phyloP scores from a whole-genome alignment of 2,797 vertebrate species.

The Melanotaenia pygmaea region DNA sequence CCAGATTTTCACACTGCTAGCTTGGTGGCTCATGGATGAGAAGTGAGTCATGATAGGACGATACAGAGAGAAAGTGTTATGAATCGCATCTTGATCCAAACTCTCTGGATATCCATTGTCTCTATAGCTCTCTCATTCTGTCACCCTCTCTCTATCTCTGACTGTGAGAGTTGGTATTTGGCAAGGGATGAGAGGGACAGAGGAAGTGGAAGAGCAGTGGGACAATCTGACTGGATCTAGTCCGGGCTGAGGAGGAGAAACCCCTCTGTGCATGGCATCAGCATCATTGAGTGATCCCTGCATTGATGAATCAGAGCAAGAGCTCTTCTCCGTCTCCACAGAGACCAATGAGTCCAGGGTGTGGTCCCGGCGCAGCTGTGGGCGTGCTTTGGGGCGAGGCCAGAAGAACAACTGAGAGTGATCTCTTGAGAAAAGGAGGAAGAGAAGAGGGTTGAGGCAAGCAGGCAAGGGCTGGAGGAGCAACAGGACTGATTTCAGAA shows the following conservation, averaged over 20 bases:
- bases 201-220: slow-evolving; percentile 80
- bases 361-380: slow-evolving; percentile 73
- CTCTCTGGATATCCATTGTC: slow-evolving; percentile 80
- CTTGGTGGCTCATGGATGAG: slow-evolving; percentile 78
- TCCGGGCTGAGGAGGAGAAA: slow-evolving; percentile 51
- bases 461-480: slow-evolving; percentile 92
- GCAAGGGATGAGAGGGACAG: slow-evolving; percentile 85
- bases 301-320: slow-evolving; percentile 91
- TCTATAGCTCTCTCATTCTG: slow-evolving; percentile 67
- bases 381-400: slow-evolving; percentile 72
- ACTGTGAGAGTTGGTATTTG: slow-evolving; percentile 72
- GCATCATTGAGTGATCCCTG: slow-evolving; percentile 87
- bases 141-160: slow-evolving; percentile 73
- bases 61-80: slow-evolving; percentile 67
- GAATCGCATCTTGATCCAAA: slow-evolving; percentile 63
- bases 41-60: slow-evolving; percentile 72
- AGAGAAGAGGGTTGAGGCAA: slow-evolving; percentile 94
- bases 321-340: slow-evolving; percentile 90
- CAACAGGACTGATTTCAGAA: slow-evolving; percentile 90
- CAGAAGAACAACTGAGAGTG: slow-evolving; percentile 87
- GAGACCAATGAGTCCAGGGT: slow-evolving; percentile 80
- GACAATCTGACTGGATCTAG: slow-evolving; percentile 75
- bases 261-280: slow-evolving; percentile 77
- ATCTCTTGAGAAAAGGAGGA: slow-evolving; percentile 92
- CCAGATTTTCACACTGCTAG: slow-evolving; percentile 48